Evolutionary conservation across 2,888 invertebrate genomes (phyloP), one percentile per base, ranked within the genome.

Genomic region (Rhimphoctona megacephalus): DNA sequence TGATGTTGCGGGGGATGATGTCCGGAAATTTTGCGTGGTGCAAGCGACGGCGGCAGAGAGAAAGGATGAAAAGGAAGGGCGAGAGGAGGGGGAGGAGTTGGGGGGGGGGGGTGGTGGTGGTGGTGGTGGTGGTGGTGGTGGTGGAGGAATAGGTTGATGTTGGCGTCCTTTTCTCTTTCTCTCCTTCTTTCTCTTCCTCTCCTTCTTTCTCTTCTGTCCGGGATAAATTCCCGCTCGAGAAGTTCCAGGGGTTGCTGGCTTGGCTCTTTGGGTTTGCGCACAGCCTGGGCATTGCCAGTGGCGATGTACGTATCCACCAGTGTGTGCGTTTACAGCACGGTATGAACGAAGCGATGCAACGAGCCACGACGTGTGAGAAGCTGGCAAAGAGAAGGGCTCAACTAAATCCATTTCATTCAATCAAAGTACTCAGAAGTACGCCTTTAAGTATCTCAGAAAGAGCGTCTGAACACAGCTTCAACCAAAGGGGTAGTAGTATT

Each of bases 331-430:
- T 79, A 61, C 80, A 61, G 3, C 70, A 61, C 70, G 67, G 46
- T 61, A 74, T 33, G 49, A 78, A 77, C 78, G 76, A 52, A 83
- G 61, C 86, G 87, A 85, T 87, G 85, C 85, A 84, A 74, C 78
- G 61, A 61, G 76, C 39, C 67, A 67, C 46, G 17, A 52, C 66
- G 80, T n/a, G 46, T 46, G 25, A 72, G 11, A 25, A 19, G 22
- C 25, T 54, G 6, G 1, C 46, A 19, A 11, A 57, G 14, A 72
- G 30, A 80, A 61, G 46, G 80, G n/a, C 70, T 80, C 36, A 11
- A 61, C 3, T 22, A 36, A 70, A 57, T 72, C 49, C n/a, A 46
- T 49, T 64, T 22, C 2, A 72, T 36, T 36, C 39, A 17, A 11
- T 19, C 9, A 33, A 19, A 39, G 8, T 39, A 52, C 22, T 17